A percentile compares a stretch with the other conserved stretches of the same genome.
These are phyloP conservation scores for Lineus longissimus DNA, from an alignment of 1,140 invertebrate genomes.

Conservation along the genomic window DNA sequence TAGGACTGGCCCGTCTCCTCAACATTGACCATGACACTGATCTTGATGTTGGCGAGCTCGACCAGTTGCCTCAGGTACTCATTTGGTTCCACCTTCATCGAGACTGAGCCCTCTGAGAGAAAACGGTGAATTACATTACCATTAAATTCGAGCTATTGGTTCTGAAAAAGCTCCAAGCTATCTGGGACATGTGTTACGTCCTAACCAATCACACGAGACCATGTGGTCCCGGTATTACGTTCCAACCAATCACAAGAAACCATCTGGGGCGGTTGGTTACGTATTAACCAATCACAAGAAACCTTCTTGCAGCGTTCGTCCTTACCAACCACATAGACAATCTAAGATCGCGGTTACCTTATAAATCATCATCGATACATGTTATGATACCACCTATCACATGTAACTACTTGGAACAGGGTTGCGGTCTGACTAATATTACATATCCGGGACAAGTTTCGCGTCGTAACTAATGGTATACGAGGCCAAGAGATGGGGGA, in stretches of 20 bases:
- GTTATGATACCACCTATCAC: not conserved
- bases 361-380: too few species aligned
- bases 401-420: not conserved
- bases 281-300: too few species aligned
- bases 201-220: not conserved
- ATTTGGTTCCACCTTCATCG: conserved; percentile 69
- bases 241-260: not conserved
- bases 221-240: not conserved
- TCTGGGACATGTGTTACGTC: not conserved
- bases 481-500: too few species aligned
- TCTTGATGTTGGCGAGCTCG: conserved; percentile 78
- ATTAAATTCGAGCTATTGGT: not conserved
- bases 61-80: conserved; percentile 75
- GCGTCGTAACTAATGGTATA: not conserved
- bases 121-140: not conserved
- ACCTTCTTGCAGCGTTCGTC: too few species aligned
- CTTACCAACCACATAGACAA: too few species aligned
- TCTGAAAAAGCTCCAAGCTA: not conserved
- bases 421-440: not conserved
- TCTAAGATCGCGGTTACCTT: too few species aligned
- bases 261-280: too few species aligned
- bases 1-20: conserved; percentile 81
- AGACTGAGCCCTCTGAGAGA: conserved; percentile 60
- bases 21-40: conserved; percentile 75
- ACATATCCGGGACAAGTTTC: not conserved